Base-by-base conservation (phyloP, 1,140 invertebrate species). In the Nasonia vitripennis region DNA sequence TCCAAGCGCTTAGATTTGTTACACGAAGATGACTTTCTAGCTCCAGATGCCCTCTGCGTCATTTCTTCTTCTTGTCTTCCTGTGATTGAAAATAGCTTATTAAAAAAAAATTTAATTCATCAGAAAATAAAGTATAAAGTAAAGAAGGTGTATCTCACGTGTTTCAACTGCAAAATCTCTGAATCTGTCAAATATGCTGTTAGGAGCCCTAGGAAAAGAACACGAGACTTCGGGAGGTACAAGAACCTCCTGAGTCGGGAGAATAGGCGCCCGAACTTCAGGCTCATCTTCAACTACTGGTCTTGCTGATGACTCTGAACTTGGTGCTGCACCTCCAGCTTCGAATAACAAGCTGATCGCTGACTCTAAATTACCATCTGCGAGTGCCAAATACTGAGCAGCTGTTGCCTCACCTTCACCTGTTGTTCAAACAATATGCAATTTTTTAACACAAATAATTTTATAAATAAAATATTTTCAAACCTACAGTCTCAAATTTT, bases 81-180 rank as follows among this genome's bases (percentile, higher is more conserved):
- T 94, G 20, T 78, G 90, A 88, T 12, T 31, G 41, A 23, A 20
- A 41, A 80, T 31, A 62, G 17, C 34, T 34, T 48, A 6, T 31
- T 31, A 31, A 51, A 74, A 51, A 51, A 48, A 68, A 62, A 51
- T 20, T 2, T 23, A 78, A 62, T 70, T 73, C 73, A n/a, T 62
- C 9, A 71, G 37, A 17, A 67, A 51, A 79, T 12, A 55, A 23
- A 84, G 77, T 78, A 71, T 75, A 75, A 77, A 86, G 62, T 87
- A 68, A 80, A 17, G 73, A 12, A 71, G 23, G 7, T 11, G 2
- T 31, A 11, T 87, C 92, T 92, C 91, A 95, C 95, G 93, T 84
- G 95, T 94, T 93, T 96, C 95, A 70, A 95, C 94, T 85, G 95
- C 93, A 91, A 96, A 96, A 92, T 96, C 95, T 85, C 95, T 89